Evolutionary conservation across 2,797 vertebrate species (phyloP), one percentile per base, ranked within the genome.

Genomic region (Cossypha caffra): DNA sequence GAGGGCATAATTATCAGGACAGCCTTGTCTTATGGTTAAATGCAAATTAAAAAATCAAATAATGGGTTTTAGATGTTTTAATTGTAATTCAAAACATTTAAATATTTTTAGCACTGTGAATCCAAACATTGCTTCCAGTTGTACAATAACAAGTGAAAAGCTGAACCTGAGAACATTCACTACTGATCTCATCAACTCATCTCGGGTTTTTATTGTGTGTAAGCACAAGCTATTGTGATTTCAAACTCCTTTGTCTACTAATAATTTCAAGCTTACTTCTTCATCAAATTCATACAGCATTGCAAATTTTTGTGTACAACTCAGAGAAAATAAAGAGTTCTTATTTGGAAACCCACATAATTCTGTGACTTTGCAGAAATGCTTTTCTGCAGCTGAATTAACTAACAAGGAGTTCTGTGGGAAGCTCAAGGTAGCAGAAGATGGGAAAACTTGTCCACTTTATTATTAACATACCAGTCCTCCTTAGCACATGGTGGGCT

Each of bases 1-100:
- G 47, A 38, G 6, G 14, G 24, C 61, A 38, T 74, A 92, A 38
- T 88, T 93, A 81, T 85, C 87, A 88, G n/a, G 7, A 33, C 14
- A 88, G n/a, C 21, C 17, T 94, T 62, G 26, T 86, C 54, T 96
- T 76, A 20, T 77, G 33, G 92, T 85, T 81, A 88, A 90, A 61
- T 25, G 8, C 59, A 45, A 90, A 94, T 58, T 31, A 6, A 42
- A 88, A 76, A 61, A 48, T 47, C 1, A 74, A 83, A 63, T 28
- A 28, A 47, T 4, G 0, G 2, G 18, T 26, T 48, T 10, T 28
- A 50, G 43, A n/a, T 16, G 26, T 5, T 82, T 73, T 42, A 29
- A 25, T 72, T 48, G 11, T 29, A 87, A n/a, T 40, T 84, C 7
- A 24, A 71, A 75, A 48, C 42, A 55, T 54, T 90, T 67, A 42